phyloP scores from a whole-genome alignment of 2,888 invertebrate species.

The Lasioglossum vierecki region DNA sequence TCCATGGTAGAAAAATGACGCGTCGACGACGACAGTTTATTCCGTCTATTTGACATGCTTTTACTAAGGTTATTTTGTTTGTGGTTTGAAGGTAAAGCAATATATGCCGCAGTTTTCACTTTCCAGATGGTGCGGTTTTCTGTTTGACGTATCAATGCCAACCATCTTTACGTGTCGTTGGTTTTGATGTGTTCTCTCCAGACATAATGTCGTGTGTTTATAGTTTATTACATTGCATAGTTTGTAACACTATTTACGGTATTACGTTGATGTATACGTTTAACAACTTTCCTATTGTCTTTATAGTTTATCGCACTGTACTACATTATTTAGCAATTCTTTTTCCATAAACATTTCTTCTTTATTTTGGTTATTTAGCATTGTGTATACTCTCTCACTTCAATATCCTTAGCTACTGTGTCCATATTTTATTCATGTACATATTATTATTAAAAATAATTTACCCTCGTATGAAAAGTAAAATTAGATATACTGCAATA shows the following conservation, averaged over 20 bases:
- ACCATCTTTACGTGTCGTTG: neutral
- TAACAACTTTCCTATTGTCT: neutral
- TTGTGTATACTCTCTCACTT: too few relatives aligned
- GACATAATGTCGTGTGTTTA: neutral
- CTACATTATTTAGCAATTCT: too few relatives aligned
- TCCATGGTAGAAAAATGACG: neutral
- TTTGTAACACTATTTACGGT: neutral
- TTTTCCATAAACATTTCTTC: too few relatives aligned
- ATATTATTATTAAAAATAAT: too few relatives aligned
- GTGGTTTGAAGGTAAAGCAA: neutral
- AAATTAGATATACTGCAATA: too few relatives aligned
- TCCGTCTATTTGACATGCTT: neutral
- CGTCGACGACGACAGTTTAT: neutral
- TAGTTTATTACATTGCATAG: neutral
- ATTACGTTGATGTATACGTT: neutral
- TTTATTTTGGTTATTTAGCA: too few relatives aligned
- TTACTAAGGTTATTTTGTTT: neutral
- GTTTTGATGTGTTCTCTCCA: neutral
- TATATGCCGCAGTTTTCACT: slow-evolving; percentile 8
- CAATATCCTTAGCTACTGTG: too few relatives aligned
- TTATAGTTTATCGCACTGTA: too few relatives aligned
- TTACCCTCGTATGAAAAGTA: too few relatives aligned
- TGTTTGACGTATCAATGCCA: neutral
- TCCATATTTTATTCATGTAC: too few relatives aligned
- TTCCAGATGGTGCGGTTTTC: neutral